Evolutionary conservation across 2,797 vertebrate genomes (phyloP).

Genomic region (Euphonia xanthogaster): DNA sequence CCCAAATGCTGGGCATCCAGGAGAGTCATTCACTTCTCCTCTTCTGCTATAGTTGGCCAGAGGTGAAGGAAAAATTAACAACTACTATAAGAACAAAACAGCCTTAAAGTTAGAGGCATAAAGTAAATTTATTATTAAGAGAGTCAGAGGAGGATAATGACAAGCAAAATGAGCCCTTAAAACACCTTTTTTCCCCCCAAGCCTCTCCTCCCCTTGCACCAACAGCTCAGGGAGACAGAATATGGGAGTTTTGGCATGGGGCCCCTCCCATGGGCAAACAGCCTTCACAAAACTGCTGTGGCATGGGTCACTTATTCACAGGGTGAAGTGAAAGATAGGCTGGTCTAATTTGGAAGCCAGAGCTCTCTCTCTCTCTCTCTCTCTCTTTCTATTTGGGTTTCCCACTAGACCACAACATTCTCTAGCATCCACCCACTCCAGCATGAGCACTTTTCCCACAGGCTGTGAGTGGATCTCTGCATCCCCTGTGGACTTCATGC

Average conservation of each 20-base stretch:
- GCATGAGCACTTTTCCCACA: rapidly evolving
- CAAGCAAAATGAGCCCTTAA: background rate
- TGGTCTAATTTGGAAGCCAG: background rate
- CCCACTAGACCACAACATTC: background rate
- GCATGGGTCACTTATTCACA: rapidly evolving
- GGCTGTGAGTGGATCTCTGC: rapidly evolving
- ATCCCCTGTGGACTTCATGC: too few species aligned
- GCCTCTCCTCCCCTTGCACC: background rate
- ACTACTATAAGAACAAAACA: background rate
- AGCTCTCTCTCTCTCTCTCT: background rate
- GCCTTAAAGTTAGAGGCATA: background rate
- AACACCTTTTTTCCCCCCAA: rapidly evolving
- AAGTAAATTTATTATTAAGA: background rate
- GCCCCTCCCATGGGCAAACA: background rate
- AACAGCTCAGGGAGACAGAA: background rate
- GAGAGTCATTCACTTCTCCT: background rate
- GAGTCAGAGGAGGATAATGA: background rate
- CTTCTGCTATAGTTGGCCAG: background rate
- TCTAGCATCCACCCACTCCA: rapidly evolving
- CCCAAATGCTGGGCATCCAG: background rate
- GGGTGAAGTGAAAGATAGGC: background rate
- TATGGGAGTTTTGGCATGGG: background rate
- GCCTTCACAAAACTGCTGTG: background rate
- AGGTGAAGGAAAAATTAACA: rapidly evolving
- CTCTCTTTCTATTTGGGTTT: background rate